Evolutionary conservation across 2,113 vertebrate species (phyloP).

Genomic region (Tachycineta bicolor): DNA sequence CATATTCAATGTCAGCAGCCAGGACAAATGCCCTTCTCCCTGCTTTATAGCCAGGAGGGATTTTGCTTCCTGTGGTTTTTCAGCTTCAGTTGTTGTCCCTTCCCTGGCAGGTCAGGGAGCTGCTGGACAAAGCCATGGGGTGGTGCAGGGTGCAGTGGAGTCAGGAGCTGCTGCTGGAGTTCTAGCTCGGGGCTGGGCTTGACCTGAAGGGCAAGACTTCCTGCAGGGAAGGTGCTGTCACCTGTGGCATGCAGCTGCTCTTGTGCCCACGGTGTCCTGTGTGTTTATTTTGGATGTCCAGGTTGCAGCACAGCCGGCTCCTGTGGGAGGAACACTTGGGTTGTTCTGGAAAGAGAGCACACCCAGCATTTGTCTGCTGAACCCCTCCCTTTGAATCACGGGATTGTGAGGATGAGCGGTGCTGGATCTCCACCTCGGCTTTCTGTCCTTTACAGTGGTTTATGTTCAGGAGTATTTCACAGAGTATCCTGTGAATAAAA

Average conservation of each 20-base stretch:
- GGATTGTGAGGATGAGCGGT: not conserved
- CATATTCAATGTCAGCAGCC: not conserved
- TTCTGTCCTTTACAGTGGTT: not conserved
- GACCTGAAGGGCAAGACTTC: not conserved
- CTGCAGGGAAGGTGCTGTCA: not conserved
- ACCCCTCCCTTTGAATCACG: not conserved
- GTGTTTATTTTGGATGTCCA: not conserved
- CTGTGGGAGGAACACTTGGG: not conserved
- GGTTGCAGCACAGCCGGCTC: not conserved
- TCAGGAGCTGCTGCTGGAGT: not conserved
- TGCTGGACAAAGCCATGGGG: not conserved
- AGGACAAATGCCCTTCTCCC: not conserved
- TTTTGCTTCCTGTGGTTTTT: not conserved
- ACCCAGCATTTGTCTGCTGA: not conserved
- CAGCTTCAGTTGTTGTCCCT: not conserved
- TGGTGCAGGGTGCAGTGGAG: not conserved
- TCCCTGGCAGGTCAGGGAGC: not conserved
- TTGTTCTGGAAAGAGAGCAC: not conserved
- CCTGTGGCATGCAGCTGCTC: not conserved
- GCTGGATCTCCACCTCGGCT: not conserved
- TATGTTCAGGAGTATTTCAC: not conserved
- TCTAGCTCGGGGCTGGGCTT: accelerated
- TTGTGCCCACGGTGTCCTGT: not conserved
- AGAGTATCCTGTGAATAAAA: not conserved
- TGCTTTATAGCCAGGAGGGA: not conserved